Evolutionary conservation across 1,140 invertebrate species (phyloP).

Genomic region (Caenorhabditis tropicalis): DNA sequence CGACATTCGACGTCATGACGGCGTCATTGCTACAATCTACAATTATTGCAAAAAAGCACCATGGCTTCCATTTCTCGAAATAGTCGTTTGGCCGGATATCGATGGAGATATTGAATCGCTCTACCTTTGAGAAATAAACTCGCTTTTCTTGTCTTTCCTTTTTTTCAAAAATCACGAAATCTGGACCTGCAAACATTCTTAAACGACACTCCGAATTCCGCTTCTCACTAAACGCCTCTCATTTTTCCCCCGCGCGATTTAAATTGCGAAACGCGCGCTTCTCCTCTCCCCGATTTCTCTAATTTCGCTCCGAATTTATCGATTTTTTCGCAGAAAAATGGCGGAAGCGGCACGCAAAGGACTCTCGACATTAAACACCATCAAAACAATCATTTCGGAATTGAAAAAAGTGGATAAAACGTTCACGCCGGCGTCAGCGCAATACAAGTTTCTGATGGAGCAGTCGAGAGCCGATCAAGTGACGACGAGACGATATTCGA

Average conservation of each 20-base stretch:
- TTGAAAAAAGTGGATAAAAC: slow-evolving; percentile 49
- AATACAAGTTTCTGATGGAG: slow-evolving; percentile 54
- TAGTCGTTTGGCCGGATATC: too few relatives aligned
- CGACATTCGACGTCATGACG: too few relatives aligned
- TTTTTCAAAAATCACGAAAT: neutral
- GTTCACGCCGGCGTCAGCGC: slow-evolving; percentile 2
- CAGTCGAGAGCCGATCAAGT: slow-evolving; percentile 61
- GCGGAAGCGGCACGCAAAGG: neutral
- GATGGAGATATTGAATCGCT: too few relatives aligned
- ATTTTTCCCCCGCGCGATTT: neutral
- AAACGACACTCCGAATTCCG: neutral
- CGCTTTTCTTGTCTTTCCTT: neutral
- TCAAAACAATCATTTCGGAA: slow-evolving; percentile 44
- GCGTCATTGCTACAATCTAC: too few relatives aligned
- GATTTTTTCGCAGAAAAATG: neutral
- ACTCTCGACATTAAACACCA: neutral
- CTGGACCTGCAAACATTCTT: too few relatives aligned
- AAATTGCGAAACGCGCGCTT: neutral
- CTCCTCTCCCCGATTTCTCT: neutral
- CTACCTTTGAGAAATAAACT: too few relatives aligned
- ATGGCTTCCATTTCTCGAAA: too few relatives aligned
- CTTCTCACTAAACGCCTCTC: neutral
- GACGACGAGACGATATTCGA: slow-evolving; percentile 45
- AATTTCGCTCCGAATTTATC: neutral
- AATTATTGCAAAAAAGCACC: too few relatives aligned